Base-by-base conservation (phyloP, 2,888 invertebrate species). In the Oegoconia quadripuncta region DNA sequence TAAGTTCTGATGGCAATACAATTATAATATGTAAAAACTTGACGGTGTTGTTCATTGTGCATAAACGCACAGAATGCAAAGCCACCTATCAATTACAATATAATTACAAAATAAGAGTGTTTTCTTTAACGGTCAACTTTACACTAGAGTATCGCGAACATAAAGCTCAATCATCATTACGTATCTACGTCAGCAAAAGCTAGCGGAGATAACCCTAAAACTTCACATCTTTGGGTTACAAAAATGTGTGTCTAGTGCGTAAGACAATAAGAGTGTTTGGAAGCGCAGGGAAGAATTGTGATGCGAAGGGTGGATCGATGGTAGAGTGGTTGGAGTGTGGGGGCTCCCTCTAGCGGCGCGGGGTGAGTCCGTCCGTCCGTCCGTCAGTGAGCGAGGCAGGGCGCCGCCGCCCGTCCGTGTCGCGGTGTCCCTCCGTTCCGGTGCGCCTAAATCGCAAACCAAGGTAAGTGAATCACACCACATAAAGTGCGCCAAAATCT, bases 301-400 rank as follows among this genome's bases (percentile, higher is more conserved):
- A 43, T 41, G 38, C 44, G 57, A 54, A 66, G 74, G 74, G 74
- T 73, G 77, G 83, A 83, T 83, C 83, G 83, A 84, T 84, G 77
- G 62, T 52, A 62, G 65, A 51, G 54, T 43, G 46, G 30, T 13
- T 34, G 16, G 8, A 17, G 44, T 29, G 55, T 42, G 59, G 52
- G 54, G 53, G 63, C 65, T 72, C 64, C 73, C 70, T 63, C 74
- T 70, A 51, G 54, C 56, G 41, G 52, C 48, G 52, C 37, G 48
- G 50, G 39, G 41, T 46, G 22, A n/a, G n/a, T 42, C 38, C 46
- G 46, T 17, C 30, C 33, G 34, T 27, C 28, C 42, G 20, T 42
- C 37, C 55, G 60, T 42, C 74, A 78, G 77, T 77, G 58, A 61
- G 74, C 69, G 62, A 59, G 63, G 55, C 59, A 53, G 52, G 44